Percentiles rank a stretch among this genome's conserved stretches.
Conservation (phyloP, 2,113 vertebrate species). For the Octodon degus region DNA sequence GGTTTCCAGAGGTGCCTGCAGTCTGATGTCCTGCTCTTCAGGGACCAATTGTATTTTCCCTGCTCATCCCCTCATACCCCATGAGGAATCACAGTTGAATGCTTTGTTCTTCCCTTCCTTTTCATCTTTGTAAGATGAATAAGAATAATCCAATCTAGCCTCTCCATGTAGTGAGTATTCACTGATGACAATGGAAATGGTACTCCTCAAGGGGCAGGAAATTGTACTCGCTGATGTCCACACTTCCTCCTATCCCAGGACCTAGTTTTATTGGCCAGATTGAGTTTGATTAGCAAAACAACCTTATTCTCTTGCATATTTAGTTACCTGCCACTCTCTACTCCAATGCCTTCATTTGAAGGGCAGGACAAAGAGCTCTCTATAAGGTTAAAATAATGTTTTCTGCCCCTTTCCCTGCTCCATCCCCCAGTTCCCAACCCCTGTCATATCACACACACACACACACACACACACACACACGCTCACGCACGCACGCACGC, state of each 20-base stretch:
- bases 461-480: background rate
- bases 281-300: background rate
- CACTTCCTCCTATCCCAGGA: background rate
- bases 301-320: background rate
- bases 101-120: background rate
- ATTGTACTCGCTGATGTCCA: background rate
- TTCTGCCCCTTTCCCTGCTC: background rate
- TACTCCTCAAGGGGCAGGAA: background rate
- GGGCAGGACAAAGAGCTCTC: background rate
- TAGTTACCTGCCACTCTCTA: background rate
- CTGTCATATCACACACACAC: too few relatives aligned
- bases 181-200: background rate
- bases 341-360: background rate
- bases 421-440: too few relatives aligned
- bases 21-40: background rate
- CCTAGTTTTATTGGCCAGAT: background rate
- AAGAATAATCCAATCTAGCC: background rate
- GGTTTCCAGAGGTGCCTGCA: background rate
- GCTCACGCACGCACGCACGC: too few relatives aligned
- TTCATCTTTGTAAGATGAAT: conserved; percentile 5
- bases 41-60: background rate
- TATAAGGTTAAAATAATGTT: background rate
- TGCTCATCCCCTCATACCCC: background rate
- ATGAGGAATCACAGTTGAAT: background rate
- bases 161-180: background rate